These are phyloP conservation scores for Gymnogyps californianus DNA, from an alignment of 2,113 vertebrate species.

Conservation along the genomic window DNA sequence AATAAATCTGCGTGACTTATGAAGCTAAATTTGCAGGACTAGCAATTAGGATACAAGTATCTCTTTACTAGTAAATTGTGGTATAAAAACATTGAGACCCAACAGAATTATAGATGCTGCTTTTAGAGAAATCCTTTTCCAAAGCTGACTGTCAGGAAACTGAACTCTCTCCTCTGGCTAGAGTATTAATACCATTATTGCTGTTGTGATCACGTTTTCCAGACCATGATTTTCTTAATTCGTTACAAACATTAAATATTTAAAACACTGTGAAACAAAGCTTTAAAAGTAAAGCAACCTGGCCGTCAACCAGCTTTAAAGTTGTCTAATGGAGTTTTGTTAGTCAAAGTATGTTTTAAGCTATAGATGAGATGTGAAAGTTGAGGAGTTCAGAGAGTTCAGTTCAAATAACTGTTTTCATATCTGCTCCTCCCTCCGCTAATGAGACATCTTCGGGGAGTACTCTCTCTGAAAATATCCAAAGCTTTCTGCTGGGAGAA, in stretches of 20 bases:
- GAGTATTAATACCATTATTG: neutral
- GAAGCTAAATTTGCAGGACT: constrained; percentile 9
- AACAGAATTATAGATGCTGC: neutral
- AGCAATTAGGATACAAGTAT: neutral
- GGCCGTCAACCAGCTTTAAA: neutral
- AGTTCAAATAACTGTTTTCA: neutral
- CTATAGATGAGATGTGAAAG: neutral
- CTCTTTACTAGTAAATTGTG: constrained; percentile 6
- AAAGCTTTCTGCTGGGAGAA: neutral
- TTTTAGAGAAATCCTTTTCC: neutral
- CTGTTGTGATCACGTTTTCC: neutral
- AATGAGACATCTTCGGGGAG: neutral
- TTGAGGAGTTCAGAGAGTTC: neutral
- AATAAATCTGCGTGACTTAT: constrained; percentile 1
- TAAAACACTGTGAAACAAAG: neutral
- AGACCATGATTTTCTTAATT: neutral
- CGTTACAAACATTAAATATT: neutral
- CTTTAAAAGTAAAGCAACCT: neutral
- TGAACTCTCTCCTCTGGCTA: neutral
- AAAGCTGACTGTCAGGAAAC: neutral
- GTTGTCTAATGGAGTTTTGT: neutral
- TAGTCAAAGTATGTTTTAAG: neutral
- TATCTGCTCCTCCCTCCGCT: neutral
- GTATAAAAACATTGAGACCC: neutral
- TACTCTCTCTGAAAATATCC: neutral